These are phyloP conservation scores for Brachymystax lenok DNA, from an alignment of 2,797 vertebrate species.

Conservation along the genomic window DNA sequence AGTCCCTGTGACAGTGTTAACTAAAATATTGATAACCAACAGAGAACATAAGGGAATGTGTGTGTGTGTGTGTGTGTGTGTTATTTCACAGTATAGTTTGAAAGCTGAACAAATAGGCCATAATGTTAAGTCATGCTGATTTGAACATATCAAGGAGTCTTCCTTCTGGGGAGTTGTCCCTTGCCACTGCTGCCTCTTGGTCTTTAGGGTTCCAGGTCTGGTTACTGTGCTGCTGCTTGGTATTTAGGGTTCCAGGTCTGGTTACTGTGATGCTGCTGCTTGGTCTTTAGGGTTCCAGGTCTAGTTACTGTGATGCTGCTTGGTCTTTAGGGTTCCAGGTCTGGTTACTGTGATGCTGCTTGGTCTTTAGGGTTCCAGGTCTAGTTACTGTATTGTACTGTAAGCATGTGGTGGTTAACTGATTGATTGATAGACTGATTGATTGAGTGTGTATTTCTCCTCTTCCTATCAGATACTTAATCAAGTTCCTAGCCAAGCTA, in stretches of 20 bases:
- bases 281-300: not conserved
- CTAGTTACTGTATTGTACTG: not conserved
- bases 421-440: too few species aligned
- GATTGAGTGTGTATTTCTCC: not conserved
- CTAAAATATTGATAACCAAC: constrained; percentile 36
- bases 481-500: constrained; percentile 95
- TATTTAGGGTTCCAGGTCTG: not conserved
- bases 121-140: not conserved
- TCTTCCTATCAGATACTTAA: constrained; percentile 83
- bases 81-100: not conserved
- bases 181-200: not conserved
- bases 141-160: not conserved
- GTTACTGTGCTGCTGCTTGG: not conserved
- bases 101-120: not conserved
- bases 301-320: not conserved
- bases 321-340: not conserved
- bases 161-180: not conserved
- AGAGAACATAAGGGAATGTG: constrained; percentile 4
- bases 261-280: not conserved
- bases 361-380: not conserved
- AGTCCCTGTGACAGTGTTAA: constrained; percentile 5
- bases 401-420: too few species aligned
- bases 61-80: constrained; percentile 7
- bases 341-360: not conserved
- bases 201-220: not conserved